phyloP scores from a whole-genome alignment of 2,888 invertebrate species.

The Podotricha telesiphe region DNA sequence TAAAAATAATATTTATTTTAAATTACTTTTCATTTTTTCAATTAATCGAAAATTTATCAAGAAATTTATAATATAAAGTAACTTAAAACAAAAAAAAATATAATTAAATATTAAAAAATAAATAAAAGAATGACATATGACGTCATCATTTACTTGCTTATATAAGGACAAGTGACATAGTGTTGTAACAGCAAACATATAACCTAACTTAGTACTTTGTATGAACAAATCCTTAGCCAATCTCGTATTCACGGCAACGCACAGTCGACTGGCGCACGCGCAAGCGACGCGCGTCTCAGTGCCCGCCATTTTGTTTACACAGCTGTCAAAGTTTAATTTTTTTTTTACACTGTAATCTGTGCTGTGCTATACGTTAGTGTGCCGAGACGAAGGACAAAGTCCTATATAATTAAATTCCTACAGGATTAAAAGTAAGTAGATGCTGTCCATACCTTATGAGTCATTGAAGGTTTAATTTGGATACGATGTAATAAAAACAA shows the following conservation, averaged over 20 bases:
- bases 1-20: too few relatives aligned
- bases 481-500: not conserved
- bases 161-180: constrained; percentile 15
- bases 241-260: constrained; percentile 44
- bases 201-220: not conserved
- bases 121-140: not conserved
- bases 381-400: constrained; percentile 9
- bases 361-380: constrained; percentile 23
- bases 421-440: constrained; percentile 8
- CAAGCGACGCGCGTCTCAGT: constrained; percentile 39
- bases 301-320: constrained; percentile 56
- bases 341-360: constrained; percentile 35
- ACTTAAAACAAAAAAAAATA: too few relatives aligned
- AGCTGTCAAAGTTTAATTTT: constrained; percentile 52
- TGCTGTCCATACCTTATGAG: not conserved
- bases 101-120: too few relatives aligned
- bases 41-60: too few relatives aligned
- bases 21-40: too few relatives aligned
- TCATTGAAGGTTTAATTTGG: not conserved
- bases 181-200: constrained; percentile 5
- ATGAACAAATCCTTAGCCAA: constrained; percentile 33
- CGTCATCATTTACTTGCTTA: not conserved
- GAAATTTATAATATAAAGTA: too few relatives aligned
- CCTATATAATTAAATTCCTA: constrained; percentile 9
- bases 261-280: constrained; percentile 44